A percentile compares a stretch with the other conserved stretches of the same genome.
These are phyloP conservation scores for Tricholaema leucomelas DNA, from an alignment of 2,113 vertebrate genomes.

Conservation along the genomic window DNA sequence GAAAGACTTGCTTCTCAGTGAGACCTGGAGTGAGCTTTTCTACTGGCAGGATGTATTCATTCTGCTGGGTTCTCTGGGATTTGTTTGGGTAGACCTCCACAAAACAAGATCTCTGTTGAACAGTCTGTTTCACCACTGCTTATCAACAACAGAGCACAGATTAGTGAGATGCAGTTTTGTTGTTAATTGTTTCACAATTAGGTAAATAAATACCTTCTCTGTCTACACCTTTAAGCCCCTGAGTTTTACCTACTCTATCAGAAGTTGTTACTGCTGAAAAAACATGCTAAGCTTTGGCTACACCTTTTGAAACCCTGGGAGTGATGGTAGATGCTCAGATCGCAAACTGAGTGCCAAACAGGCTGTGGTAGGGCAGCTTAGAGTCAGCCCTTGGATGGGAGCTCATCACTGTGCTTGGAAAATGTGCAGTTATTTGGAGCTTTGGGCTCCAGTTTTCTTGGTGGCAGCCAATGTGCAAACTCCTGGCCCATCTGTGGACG, in stretches of 20 bases:
- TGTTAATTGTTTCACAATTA: neutral
- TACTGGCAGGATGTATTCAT: neutral
- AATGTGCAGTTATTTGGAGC: neutral
- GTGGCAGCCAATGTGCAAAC: neutral
- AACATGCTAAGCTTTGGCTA: neutral
- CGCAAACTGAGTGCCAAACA: neutral
- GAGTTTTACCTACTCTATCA: neutral
- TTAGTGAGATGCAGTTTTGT: neutral
- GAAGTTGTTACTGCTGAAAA: neutral
- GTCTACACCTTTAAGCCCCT: neutral
- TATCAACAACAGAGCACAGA: neutral
- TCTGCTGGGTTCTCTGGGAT: neutral
- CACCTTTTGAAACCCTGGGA: neutral
- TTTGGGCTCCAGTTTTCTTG: neutral
- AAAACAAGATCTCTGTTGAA: neutral
- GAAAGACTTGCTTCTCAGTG: neutral
- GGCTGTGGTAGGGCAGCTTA: neutral
- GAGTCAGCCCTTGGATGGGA: neutral
- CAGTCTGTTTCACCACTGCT: neutral
- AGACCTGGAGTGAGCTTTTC: neutral
- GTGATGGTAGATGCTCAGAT: neutral
- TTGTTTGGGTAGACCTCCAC: neutral
- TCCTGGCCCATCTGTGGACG: neutral
- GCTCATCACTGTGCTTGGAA: neutral
- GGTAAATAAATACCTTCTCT: neutral